These are phyloP conservation scores for Heterotilapia buettikoferi DNA, from an alignment of 2,113 vertebrate species.

Conservation along the genomic window DNA sequence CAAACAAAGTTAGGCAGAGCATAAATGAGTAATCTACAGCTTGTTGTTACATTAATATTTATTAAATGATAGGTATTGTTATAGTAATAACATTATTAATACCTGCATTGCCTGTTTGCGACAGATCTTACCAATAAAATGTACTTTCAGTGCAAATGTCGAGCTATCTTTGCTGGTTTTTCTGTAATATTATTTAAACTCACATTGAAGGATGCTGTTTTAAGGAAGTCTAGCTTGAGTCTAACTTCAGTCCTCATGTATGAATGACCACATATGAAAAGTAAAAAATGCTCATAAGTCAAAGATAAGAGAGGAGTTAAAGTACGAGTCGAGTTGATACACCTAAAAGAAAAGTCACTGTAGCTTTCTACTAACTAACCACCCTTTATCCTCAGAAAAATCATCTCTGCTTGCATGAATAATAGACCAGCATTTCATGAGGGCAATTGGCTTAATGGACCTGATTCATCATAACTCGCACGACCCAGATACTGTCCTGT, in stretches of 20 bases:
- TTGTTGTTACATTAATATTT: neutral
- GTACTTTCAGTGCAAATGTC: neutral
- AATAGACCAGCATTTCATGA: constrained; percentile 11
- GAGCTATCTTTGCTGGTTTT: neutral
- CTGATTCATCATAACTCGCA: constrained; percentile 2
- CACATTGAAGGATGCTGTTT: neutral
- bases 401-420: constrained; percentile 26
- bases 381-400: neutral
- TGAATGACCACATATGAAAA: neutral
- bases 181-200: neutral
- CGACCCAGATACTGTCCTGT: constrained; percentile 18
- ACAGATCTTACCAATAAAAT: neutral
- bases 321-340: neutral
- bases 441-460: constrained; percentile 5
- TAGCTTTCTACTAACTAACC: neutral
- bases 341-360: neutral
- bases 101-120: neutral
- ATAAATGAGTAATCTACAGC: neutral
- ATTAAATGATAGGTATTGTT: neutral
- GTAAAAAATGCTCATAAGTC: neutral
- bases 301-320: neutral
- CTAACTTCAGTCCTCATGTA: neutral
- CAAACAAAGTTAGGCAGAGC: neutral
- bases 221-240: neutral
- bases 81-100: too few relatives aligned